phyloP scores from a whole-genome alignment of 2,797 vertebrate species.

The Chrysocyon brachyurus region DNA sequence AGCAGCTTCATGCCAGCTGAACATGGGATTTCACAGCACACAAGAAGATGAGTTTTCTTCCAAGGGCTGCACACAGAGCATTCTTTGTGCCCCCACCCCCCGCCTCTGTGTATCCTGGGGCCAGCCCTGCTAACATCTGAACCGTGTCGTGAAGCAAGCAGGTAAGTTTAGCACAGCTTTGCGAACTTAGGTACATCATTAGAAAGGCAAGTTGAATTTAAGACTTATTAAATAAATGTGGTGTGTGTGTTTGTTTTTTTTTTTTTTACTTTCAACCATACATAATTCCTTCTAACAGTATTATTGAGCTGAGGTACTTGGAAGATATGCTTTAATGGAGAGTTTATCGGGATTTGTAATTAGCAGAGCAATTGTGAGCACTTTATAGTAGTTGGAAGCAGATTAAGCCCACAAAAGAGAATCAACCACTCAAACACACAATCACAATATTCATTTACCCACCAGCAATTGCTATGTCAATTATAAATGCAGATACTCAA shows the following conservation, averaged over 20 bases:
- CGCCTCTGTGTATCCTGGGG: not conserved
- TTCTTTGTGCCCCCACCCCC: not conserved
- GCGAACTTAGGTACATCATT: not conserved
- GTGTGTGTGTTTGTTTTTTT: not conserved
- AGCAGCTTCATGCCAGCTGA: not conserved
- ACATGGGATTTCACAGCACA: not conserved
- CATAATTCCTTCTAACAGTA: constrained; percentile 69
- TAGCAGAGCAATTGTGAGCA: constrained; percentile 71
- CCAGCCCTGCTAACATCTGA: not conserved
- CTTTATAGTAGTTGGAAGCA: constrained; percentile 72
- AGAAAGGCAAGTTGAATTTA: constrained; percentile 49
- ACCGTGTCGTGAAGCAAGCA: not conserved
- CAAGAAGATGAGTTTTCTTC: not conserved
- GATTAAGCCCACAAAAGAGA: constrained; percentile 80
- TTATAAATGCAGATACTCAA: constrained; percentile 55
- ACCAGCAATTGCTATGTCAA: constrained; percentile 17
- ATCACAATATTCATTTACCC: constrained; percentile 30
- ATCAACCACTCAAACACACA: constrained; percentile 71
- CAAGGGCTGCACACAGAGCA: fast-evolving
- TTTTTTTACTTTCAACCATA: constrained; percentile 36
- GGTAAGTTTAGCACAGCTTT: not conserved
- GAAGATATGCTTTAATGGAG: constrained; percentile 68
- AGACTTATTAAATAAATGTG: constrained; percentile 66
- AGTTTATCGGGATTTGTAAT: constrained; percentile 75
- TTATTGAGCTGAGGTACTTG: constrained; percentile 61